These are phyloP conservation scores for Lerema accius DNA, from an alignment of 1,140 invertebrate genomes.

Conservation along the genomic window DNA sequence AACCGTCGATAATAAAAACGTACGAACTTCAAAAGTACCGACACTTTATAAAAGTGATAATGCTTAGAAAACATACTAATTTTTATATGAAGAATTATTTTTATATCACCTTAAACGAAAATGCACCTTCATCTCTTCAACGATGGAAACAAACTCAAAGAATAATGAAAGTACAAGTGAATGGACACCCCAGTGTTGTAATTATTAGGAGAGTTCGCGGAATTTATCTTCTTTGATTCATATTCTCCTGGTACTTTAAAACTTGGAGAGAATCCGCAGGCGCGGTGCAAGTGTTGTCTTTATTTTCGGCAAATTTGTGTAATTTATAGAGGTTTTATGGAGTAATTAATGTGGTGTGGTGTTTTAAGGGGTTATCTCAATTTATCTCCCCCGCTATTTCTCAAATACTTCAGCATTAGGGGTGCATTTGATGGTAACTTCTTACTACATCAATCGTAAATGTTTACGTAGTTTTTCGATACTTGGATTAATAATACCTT, in stretches of 20 bases:
- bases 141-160: conserved; percentile 52
- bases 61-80: no score
- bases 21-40: no score
- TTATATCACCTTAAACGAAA: no score
- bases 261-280: conserved; percentile 21
- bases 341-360: conserved; percentile 28
- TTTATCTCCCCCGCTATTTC: conserved; percentile 8
- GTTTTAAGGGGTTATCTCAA: conserved; percentile 26
- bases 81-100: no score
- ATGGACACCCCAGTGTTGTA: conserved; percentile 67
- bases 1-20: no score
- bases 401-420: neutral
- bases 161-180: conserved; percentile 77
- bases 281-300: conserved; percentile 15
- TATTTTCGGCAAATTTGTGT: conserved; percentile 29
- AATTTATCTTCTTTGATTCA: conserved; percentile 29
- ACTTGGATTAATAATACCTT: no score
- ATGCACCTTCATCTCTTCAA: neutral
- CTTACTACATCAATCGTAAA: neutral
- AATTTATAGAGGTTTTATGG: conserved; percentile 25
- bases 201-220: conserved; percentile 54
- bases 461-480: no score
- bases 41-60: no score
- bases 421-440: neutral
- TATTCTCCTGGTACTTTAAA: conserved; percentile 26